Base-by-base conservation (phyloP, 2,888 invertebrate species). In the Dioctria linearis region DNA sequence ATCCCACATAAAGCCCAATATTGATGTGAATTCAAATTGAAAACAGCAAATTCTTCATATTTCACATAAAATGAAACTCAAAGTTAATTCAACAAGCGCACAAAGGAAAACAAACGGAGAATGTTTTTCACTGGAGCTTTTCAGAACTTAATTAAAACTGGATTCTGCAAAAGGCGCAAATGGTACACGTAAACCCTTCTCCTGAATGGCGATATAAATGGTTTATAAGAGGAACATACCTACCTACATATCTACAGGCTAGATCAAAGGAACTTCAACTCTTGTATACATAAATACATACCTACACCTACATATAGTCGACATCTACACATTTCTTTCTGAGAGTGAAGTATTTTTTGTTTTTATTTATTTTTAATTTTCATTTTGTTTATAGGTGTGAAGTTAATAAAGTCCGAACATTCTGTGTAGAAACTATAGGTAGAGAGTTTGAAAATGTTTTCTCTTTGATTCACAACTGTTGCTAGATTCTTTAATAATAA, bases 71-170 rank as follows among this genome's bases (percentile, higher is more conserved):
- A 73, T 57, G 25, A 37, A 73, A 73, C 54, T 54, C 71, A 51
- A 73, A 57, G 73, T 73, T 59, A 73, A 73, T 73, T 59, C 73
- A 69, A 69, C 69, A 73, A 57, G 54, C 59, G 42, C 42, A 73
- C 73, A 73, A 73, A 73, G 69, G 51, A 67, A 51, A 51, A 59
- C 39, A 73, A 73, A 73, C 59, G 57, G 57, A 57, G 51, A 73
- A 59, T 73, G 73, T 73, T 73, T 73, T 73, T 73, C 59, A 54
- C 73, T 59, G 57, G 59, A 46, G 59, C 76, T 63, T 63, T 76
- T 76, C 76, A 76, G 76, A 76, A 76, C 76, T 76, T 76, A 76
- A 76, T 76, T 76, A 76, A 76, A 76, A 76, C 49, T 76, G 57
- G 76, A 49, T 61, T 59, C 43, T 76, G 46, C 63, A 76, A 76